These are phyloP conservation scores for Stenodema calcarata DNA, from an alignment of 2,888 invertebrate genomes.

Conservation along the genomic window DNA sequence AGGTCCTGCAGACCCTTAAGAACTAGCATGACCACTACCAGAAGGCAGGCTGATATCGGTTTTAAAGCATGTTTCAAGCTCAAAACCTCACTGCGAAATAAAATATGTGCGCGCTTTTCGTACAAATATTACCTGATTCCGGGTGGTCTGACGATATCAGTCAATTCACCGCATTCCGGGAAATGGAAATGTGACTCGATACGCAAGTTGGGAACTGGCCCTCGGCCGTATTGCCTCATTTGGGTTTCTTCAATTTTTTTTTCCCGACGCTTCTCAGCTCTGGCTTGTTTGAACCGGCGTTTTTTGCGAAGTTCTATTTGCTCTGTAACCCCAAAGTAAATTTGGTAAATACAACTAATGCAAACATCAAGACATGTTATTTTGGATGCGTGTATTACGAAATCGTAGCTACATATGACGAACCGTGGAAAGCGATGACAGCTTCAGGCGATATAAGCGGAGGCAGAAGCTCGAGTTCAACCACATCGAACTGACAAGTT, in stretches of 20 bases:
- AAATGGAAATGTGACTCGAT: constrained; percentile 71
- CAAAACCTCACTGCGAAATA: not conserved
- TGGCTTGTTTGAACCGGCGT: constrained; percentile 72
- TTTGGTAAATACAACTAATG: no score
- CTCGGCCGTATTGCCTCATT: constrained; percentile 73
- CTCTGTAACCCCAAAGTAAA: constrained; percentile 63
- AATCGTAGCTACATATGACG: constrained; percentile 42
- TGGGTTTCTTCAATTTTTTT: constrained; percentile 77
- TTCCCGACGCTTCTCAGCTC: constrained; percentile 81
- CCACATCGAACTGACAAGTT: constrained; percentile 87
- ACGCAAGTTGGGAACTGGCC: constrained; percentile 67
- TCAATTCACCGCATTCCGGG: constrained; percentile 62
- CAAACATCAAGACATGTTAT: not conserved
- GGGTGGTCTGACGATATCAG: constrained; percentile 58
- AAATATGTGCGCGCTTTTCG: no score
- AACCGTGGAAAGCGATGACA: constrained; percentile 74
- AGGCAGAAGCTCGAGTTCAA: constrained; percentile 81
- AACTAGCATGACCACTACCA: no score
- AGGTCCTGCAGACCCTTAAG: no score
- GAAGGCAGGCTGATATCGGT: no score
- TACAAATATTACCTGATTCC: constrained; percentile 14
- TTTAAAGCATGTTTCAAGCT: no score
- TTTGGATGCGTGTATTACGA: not conserved
- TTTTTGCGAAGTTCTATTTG: constrained; percentile 77
- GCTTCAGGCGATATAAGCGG: constrained; percentile 75